These are phyloP conservation scores for Drosophila oshimai DNA, from an alignment of 1,140 invertebrate genomes.

Conservation along the genomic window DNA sequence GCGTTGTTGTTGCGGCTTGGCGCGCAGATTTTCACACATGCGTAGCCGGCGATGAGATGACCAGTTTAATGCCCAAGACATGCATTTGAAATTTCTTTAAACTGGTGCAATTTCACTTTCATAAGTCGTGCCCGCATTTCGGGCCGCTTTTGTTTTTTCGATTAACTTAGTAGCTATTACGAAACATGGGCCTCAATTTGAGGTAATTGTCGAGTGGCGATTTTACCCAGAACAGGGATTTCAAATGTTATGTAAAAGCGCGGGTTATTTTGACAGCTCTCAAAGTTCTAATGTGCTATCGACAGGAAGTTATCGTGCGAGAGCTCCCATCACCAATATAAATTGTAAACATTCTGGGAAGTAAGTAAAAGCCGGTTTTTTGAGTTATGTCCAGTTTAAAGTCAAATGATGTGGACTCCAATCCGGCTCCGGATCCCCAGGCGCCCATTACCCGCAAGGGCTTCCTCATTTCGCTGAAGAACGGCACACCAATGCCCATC, in stretches of 20 bases:
- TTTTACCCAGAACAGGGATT: constrained; percentile 16
- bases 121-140: constrained; percentile 62
- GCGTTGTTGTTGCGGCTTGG: constrained; percentile 29
- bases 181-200: constrained; percentile 33
- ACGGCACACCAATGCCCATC: constrained; percentile 91
- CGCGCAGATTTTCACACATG: constrained; percentile 68
- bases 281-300: constrained; percentile 8
- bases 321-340: constrained; percentile 14
- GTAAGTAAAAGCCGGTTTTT: not conserved
- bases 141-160: constrained; percentile 42
- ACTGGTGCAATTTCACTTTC: constrained; percentile 76
- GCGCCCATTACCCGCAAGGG: constrained; percentile 90
- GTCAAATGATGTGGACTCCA: constrained; percentile 62
- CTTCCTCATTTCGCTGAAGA: constrained; percentile 90
- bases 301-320: constrained; percentile 13
- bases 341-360: constrained; percentile 10
- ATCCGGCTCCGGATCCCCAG: constrained; percentile 86
- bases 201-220: constrained; percentile 28
- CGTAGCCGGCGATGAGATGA: constrained; percentile 40
- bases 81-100: constrained; percentile 79
- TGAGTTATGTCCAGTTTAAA: constrained; percentile 52
- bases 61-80: constrained; percentile 59
- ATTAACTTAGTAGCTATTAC: constrained; percentile 45
- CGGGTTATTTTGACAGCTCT: too few species aligned
- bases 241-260: constrained; percentile 29